These are phyloP conservation scores for Austrolebias charrua DNA, from an alignment of 2,797 vertebrate genomes.

Conservation along the genomic window DNA sequence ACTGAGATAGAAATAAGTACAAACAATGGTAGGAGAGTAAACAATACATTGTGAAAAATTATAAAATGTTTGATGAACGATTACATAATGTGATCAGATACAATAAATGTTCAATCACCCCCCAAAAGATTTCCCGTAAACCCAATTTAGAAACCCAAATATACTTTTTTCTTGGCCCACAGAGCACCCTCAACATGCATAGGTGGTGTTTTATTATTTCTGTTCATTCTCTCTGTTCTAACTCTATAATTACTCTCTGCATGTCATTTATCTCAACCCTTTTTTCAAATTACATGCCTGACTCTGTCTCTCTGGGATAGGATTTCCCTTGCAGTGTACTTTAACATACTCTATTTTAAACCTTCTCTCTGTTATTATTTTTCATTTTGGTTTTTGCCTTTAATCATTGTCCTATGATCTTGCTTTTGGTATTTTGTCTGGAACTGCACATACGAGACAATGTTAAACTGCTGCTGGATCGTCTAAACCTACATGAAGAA, in stretches of 20 bases:
- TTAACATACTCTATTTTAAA: conserved; percentile 81
- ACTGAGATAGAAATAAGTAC: not conserved
- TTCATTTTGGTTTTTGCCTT: conserved; percentile 80
- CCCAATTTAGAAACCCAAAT: conserved; percentile 63
- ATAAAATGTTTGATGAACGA: conserved; percentile 11
- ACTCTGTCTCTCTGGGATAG: conserved; percentile 72
- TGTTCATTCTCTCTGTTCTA: conserved; percentile 76
- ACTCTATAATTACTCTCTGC: conserved; percentile 81
- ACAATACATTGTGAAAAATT: too few species aligned
- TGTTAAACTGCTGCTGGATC: conserved; percentile 25
- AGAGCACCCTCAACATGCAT: conserved; percentile 69
- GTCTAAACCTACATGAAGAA: conserved; percentile 6
- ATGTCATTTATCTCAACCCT: conserved; percentile 75
- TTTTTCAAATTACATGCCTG: conserved; percentile 79
- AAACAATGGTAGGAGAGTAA: too few species aligned
- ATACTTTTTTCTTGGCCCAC: conserved; percentile 62
- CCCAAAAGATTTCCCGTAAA: conserved; percentile 64
- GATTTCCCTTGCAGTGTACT: conserved; percentile 79
- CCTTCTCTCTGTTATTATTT: conserved; percentile 82
- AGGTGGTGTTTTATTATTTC: conserved; percentile 83
- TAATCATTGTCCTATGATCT: conserved; percentile 72
- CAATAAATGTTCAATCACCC: too few species aligned
- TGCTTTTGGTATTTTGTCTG: conserved; percentile 74
- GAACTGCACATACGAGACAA: conserved; percentile 58
- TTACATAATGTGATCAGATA: conserved; percentile 21